A percentile compares a stretch with the other conserved stretches of the same genome.
Conservation (phyloP, 2,888 invertebrate species). For the Phania funesta region DNA sequence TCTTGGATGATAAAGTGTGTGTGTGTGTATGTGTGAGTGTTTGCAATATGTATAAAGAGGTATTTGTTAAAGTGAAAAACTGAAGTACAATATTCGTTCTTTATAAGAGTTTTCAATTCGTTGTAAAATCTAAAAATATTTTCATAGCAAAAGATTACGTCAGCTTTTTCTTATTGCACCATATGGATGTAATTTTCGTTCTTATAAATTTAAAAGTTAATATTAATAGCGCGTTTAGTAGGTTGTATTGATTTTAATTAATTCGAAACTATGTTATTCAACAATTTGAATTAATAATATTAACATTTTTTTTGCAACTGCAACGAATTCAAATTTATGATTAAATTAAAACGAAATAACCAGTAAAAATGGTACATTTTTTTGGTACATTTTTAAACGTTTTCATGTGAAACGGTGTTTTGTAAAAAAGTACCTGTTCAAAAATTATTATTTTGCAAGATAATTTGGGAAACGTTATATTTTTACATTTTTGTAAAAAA, state of each 20-base stretch:
- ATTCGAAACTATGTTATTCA: constrained; percentile 6
- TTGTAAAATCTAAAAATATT: constrained; percentile 53
- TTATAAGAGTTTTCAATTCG: background rate
- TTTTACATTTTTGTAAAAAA: no score
- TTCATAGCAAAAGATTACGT: constrained; percentile 37
- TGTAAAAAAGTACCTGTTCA: no score
- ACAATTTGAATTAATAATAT: background rate
- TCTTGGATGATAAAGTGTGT: background rate
- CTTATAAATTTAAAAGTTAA: background rate
- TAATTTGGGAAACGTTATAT: no score
- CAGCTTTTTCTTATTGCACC: constrained; percentile 12
- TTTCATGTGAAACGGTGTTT: no score
- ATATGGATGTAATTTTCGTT: constrained; percentile 5
- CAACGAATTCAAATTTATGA: no score
- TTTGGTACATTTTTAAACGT: no score
- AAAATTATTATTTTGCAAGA: no score
- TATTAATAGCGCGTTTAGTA: background rate
- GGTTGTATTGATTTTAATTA: background rate
- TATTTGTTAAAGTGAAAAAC: constrained; percentile 28
- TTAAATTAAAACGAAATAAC: no score
- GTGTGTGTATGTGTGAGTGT: background rate
- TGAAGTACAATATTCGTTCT: constrained; percentile 8
- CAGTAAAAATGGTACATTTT: no score
- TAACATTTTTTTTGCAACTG: background rate
- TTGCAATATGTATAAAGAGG: background rate